Evolutionary conservation across 2,797 vertebrate genomes (phyloP), one percentile per base, ranked within the genome.

Genomic region (Coluber constrictor): DNA sequence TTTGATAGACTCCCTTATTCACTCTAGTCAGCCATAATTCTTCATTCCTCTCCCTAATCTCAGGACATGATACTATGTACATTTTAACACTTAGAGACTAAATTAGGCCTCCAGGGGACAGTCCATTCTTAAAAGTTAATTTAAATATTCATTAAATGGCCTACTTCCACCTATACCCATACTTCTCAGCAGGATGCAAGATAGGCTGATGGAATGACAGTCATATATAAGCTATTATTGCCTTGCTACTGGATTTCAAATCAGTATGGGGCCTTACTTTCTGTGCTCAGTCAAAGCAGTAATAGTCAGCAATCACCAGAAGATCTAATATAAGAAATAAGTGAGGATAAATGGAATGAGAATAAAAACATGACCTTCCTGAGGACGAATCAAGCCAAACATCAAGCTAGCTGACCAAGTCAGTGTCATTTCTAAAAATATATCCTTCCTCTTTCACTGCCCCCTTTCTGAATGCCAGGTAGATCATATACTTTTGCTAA

Each of bases 211-310:
- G 8, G 90, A 87, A 92, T 15, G 61, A 37, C 59, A 70, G 47
- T 90, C 91, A 92, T 92, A 92, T 70, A 94, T 94, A 92, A 79
- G 79, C 94, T 90, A 93, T 93, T 92, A 93, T 93, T 88, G 90
- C 66, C 29, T 88, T 92, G 57, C 86, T 90, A 86, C 83, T 90
- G 89, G 90, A 66, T 93, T 92, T 91, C 92, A 92, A 47, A 94
- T 90, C 94, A 94, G 91, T 90, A 93, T 70, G 94, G 15, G 51
- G 83, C 54, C 91, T 92, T 59, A 92, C 63, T 93, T 90, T 74
- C 91, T 57, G 57, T 66, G 56, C 63, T 92, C 89, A 54, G 79
- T 92, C 92, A 89, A 70, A 66, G 54, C 37, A 23, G 88, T 57
- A 92, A 90, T 90, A 91, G 57, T 91, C 86, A 92, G 86, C 10